Evolutionary conservation across 2,888 invertebrate species (phyloP).

Genomic region (Argyresthia goedartella): DNA sequence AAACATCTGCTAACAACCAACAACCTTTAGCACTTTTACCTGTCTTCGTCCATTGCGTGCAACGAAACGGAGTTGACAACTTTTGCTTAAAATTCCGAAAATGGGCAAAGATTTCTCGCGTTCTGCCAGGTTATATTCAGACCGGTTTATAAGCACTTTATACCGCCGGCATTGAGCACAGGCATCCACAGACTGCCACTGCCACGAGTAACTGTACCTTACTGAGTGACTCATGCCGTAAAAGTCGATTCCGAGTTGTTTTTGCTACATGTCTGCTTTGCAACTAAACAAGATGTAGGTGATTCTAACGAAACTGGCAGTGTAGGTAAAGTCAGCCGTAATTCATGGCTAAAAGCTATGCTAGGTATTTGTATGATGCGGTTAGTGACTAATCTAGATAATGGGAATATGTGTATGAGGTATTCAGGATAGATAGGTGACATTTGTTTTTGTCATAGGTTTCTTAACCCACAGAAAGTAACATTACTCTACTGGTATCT

Average conservation of each 20-base stretch:
- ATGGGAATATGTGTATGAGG: too few relatives aligned
- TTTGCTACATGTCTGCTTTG: conserved; percentile 9
- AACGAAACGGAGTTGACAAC: neutral
- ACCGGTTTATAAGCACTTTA: neutral
- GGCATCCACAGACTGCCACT: conserved; percentile 1
- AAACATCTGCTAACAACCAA: neutral
- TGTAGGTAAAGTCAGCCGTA: too few relatives aligned
- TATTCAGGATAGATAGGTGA: too few relatives aligned
- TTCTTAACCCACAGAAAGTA: too few relatives aligned
- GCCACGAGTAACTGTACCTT: neutral
- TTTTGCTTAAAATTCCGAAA: conserved; percentile 3
- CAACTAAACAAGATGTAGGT: too few relatives aligned
- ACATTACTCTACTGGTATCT: too few relatives aligned
- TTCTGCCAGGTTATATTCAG: neutral
- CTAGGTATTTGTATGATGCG: too few relatives aligned
- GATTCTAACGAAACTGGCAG: too few relatives aligned
- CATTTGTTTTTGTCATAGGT: too few relatives aligned
- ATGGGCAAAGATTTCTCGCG: conserved; percentile 1
- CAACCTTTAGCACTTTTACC: neutral
- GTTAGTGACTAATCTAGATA: too few relatives aligned
- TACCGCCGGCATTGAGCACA: neutral
- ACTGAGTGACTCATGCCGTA: too few relatives aligned
- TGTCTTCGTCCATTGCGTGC: conserved; percentile 37
- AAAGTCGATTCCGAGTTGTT: neutral
- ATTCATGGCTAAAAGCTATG: too few relatives aligned